Conservation (phyloP, 2,888 invertebrate genomes). For the Atrina japonica region DNA sequence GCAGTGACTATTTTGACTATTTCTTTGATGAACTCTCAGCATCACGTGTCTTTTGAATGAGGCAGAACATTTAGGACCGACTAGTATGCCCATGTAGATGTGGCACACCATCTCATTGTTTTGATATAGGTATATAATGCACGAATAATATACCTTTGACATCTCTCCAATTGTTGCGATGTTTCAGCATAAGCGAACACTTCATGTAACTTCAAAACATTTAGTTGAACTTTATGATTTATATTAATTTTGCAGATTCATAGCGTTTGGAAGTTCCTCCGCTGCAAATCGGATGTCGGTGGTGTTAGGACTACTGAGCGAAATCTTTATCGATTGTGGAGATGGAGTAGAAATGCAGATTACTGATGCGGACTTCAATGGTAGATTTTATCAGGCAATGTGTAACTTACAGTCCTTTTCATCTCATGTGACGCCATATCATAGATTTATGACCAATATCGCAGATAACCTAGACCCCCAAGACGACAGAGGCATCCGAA, state of each 20-base stretch:
- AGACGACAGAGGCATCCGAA: conserved; percentile 51
- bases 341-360: conserved; percentile 64
- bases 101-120: no score
- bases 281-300: conserved; percentile 66
- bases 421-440: conserved; percentile 62
- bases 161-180: no score
- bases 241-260: conserved; percentile 72
- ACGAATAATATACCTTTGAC: no score
- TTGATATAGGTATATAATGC: no score
- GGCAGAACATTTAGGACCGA: no score
- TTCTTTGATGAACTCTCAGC: no score
- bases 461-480: conserved; percentile 29
- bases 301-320: conserved; percentile 60
- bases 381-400: conserved; percentile 72
- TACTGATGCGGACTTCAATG: conserved; percentile 71
- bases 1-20: no score
- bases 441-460: conserved; percentile 60
- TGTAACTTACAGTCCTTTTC: conserved; percentile 74
- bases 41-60: no score
- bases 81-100: no score
- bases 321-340: conserved; percentile 65
- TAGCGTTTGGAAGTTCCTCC: conserved; percentile 65
- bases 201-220: no score
- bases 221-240: no score
- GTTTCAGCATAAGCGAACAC: no score